phyloP scores from a whole-genome alignment of 1,140 invertebrate species.

The Cataglyphis hispanica region DNA sequence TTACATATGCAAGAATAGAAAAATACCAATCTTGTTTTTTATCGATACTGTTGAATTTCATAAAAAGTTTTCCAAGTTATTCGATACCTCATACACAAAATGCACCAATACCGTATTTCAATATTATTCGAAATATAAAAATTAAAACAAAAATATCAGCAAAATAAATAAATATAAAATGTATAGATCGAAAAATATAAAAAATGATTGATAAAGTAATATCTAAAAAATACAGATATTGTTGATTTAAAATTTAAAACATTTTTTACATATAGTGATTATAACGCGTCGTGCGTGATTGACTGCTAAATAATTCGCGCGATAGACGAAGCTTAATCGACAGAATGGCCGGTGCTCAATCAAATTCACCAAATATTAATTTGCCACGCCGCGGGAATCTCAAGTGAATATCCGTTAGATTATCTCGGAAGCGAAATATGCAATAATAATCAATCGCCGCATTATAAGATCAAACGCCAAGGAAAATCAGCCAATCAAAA shows the following conservation, averaged over 20 bases:
- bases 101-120: background rate
- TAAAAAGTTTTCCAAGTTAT: slow-evolving; percentile 13
- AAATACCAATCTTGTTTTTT: slow-evolving; percentile 16
- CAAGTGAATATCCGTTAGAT: background rate
- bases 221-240: slow-evolving; percentile 1
- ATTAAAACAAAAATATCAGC: background rate
- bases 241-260: slow-evolving; percentile 15
- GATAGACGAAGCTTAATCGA: slow-evolving; percentile 1
- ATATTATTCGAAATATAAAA: slow-evolving; percentile 3
- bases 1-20: background rate
- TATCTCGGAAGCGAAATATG: slow-evolving; percentile 12
- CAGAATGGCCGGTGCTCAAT: background rate
- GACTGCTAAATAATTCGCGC: slow-evolving; percentile 9
- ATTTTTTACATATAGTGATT: background rate
- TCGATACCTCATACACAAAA: background rate
- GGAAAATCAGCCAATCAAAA: background rate
- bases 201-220: background rate
- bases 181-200: background rate
- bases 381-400: background rate
- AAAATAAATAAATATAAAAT: slow-evolving; percentile 2
- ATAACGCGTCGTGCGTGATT: background rate
- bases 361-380: slow-evolving; percentile 43
- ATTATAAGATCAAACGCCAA: background rate
- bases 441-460: background rate
- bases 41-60: background rate